Base-by-base conservation (phyloP, 2,797 vertebrate species). In the Aphelocoma californica region DNA sequence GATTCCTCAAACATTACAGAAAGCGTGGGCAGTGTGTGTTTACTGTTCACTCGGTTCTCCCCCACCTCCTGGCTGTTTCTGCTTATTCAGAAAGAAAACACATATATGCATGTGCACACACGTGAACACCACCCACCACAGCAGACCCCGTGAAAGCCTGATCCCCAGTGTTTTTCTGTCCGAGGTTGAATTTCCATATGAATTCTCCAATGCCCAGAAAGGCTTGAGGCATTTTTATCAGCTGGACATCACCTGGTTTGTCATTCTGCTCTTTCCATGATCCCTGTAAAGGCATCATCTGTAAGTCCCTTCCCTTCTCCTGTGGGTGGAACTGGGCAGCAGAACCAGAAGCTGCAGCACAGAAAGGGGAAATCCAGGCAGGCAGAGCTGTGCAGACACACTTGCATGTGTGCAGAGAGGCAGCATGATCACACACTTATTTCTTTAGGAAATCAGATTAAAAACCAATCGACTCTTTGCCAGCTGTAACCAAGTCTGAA, bases 401-500 rank as follows among this genome's bases (percentile, higher is more conserved):
- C 13, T 36, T 23, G 47, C 10, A 7, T 4, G 14, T 8, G 9
- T 4, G 2, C 81, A 86, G 71, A 56, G 56, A 67, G 20, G 31
- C 67, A 71, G 65, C 3, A 1, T 0, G 4, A 81, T 74, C 72
- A 62, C 58, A 94, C 0, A 0, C 56, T 80, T 81, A 64, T 66
- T 94, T 92, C 90, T 94, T 85, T 53, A 80, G 51, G 66, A 95
- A 93, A 95, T 57, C 81, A 82, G 67, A 95, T 82, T 79, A 78
- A 84, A 89, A 88, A 70, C 31, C 85, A 67, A 13, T 81, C 2
- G 0, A 62, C 56, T 77, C 26, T 80, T 64, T 82, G 65, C 92
- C 81, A 78, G 14, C 60, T 75, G 44, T 71, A 87, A 67, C 89
- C 78, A 87, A 85, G 61, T 26, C 74, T 89, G 81, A 93, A 67